phyloP scores from a whole-genome alignment of 2,797 vertebrate genomes.

The Cuniculus paca region DNA sequence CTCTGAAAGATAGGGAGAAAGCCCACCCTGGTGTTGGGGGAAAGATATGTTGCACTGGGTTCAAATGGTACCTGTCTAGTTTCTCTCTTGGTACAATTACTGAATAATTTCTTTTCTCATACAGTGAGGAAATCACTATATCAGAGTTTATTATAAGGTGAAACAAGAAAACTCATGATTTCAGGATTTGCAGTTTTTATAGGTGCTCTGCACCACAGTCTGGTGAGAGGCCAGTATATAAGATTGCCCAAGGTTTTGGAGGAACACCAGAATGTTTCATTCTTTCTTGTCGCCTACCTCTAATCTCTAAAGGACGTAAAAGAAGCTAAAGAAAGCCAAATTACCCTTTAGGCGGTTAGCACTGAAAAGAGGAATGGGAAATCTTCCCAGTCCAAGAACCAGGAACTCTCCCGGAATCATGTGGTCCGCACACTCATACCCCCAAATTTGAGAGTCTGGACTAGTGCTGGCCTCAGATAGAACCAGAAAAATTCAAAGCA shows the following conservation, averaged over 20 bases:
- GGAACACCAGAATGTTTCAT: not conserved
- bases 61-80: not conserved
- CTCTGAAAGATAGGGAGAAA: too few species aligned
- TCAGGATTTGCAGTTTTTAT: not conserved
- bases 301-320: not conserved
- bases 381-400: rapidly evolving
- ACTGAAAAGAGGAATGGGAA: not conserved
- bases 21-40: rapidly evolving
- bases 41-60: not conserved
- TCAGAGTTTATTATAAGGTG: not conserved
- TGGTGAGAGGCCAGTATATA: not conserved
- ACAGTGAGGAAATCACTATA: not conserved
- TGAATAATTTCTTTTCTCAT: not conserved
- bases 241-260: not conserved
- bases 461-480: not conserved
- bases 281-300: not conserved
- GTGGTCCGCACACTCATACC: not conserved
- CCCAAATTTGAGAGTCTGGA: not conserved
- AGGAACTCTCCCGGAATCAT: not conserved
- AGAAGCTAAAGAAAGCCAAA: not conserved
- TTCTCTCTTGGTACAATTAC: not conserved
- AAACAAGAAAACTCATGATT: not conserved
- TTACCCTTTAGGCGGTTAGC: not conserved
- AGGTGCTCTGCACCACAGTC: not conserved
- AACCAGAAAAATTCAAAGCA: not conserved